Percentiles rank a stretch among this genome's conserved stretches.
These are phyloP conservation scores for Onychomys arenicola DNA, from an alignment of 2,797 vertebrate species.

Conservation along the genomic window DNA sequence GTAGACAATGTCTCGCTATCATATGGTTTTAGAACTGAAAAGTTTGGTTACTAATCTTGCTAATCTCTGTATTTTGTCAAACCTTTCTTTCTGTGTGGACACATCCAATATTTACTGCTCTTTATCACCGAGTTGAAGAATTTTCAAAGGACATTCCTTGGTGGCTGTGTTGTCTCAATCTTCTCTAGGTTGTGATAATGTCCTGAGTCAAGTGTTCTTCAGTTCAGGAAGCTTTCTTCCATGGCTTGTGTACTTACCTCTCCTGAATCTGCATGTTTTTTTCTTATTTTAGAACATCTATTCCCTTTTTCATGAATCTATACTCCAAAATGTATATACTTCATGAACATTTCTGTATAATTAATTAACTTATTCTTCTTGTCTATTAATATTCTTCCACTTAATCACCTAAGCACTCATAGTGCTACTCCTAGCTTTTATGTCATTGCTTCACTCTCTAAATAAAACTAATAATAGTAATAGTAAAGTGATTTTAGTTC, in stretches of 20 bases:
- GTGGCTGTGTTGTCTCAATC: background rate
- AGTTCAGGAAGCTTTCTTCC: background rate
- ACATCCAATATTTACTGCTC: background rate
- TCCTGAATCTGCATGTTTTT: background rate
- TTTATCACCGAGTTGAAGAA: background rate
- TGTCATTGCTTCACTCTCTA: background rate
- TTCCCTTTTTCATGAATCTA: slow-evolving; percentile 5
- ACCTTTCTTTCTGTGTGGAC: background rate
- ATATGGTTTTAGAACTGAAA: background rate
- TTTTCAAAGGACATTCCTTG: background rate
- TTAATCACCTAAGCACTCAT: background rate
- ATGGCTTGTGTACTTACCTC: background rate
- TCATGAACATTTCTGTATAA: background rate
- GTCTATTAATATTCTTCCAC: background rate
- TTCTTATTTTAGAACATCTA: background rate
- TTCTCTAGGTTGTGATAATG: background rate
- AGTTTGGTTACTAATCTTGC: background rate
- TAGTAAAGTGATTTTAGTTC: background rate
- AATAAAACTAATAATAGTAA: background rate
- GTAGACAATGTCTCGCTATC: background rate
- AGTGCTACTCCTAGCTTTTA: background rate
- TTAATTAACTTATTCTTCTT: background rate
- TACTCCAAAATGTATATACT: background rate
- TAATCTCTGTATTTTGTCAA: slow-evolving; percentile 4
- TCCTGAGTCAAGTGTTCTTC: background rate